A percentile compares a stretch with the other conserved stretches of the same genome.
phyloP scores from a whole-genome alignment of 2,797 vertebrate species.

The Acanthiza pusilla region DNA sequence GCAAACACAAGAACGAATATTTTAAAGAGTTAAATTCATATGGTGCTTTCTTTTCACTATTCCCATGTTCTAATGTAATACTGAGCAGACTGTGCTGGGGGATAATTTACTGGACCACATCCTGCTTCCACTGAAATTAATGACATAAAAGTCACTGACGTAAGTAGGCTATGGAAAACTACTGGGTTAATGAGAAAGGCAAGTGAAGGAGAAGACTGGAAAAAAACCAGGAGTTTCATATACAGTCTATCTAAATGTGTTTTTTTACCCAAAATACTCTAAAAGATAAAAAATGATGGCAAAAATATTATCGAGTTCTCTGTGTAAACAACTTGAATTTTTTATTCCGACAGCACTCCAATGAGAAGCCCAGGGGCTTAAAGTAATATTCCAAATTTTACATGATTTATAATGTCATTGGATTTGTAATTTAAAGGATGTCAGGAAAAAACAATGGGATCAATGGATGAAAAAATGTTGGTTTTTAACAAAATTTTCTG shows the following conservation, averaged over 20 bases:
- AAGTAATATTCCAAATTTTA: conserved; percentile 7
- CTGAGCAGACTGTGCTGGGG: neutral
- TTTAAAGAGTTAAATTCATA: neutral
- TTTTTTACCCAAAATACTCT: neutral
- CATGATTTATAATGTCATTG: neutral
- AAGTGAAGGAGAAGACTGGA: neutral
- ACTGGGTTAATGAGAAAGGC: neutral
- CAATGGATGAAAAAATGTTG: neutral
- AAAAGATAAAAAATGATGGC: neutral
- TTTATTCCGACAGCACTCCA: neutral
- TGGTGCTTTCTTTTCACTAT: neutral
- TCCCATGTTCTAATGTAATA: neutral
- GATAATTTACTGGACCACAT: conserved; percentile 23
- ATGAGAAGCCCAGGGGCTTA: neutral
- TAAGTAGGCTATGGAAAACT: neutral
- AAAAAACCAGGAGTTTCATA: neutral
- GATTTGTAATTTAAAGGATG: neutral
- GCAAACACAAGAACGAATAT: neutral
- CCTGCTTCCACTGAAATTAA: neutral
- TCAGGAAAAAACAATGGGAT: neutral
- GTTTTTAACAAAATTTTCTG: neutral
- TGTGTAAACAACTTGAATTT: neutral
- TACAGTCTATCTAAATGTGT: neutral
- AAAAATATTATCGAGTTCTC: neutral
- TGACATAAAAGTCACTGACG: neutral